A percentile compares a stretch with the other conserved stretches of the same genome.
Evolutionary conservation across 2,113 vertebrate genomes (phyloP).

Genomic region (Hypocryptadius cinnamomeus): DNA sequence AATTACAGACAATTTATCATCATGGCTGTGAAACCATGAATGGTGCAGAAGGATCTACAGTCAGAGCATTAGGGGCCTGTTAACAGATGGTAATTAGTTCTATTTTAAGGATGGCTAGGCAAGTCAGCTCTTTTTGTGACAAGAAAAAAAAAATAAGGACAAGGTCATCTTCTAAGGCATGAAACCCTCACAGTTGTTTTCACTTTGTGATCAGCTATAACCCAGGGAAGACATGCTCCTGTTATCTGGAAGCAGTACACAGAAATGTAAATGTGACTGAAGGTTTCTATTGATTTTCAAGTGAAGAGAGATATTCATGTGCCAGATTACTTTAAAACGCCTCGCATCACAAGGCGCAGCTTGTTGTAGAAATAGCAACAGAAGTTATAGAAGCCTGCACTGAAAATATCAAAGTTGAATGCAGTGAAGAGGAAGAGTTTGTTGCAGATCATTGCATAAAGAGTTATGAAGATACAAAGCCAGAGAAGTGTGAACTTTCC

Average conservation of each 20-base stretch:
- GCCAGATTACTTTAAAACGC: not conserved
- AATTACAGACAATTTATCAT: not conserved
- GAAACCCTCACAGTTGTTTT: not conserved
- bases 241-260: not conserved
- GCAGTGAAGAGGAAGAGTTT: not conserved
- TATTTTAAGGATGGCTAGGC: not conserved
- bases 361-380: conserved; percentile 29
- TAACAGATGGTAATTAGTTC: not conserved
- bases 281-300: conserved; percentile 12
- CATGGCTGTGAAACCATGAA: not conserved
- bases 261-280: not conserved
- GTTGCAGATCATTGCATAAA: not conserved
- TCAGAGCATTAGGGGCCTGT: not conserved
- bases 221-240: not conserved
- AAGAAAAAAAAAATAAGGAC: not conserved
- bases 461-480: not conserved
- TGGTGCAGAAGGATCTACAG: not conserved
- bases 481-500: not conserved
- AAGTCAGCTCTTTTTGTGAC: not conserved
- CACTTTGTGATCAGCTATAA: not conserved
- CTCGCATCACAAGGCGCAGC: not conserved
- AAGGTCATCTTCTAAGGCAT: not conserved
- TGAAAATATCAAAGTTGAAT: conserved; percentile 18
- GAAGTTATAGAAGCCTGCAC: not conserved
- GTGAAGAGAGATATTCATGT: not conserved